phyloP scores from a whole-genome alignment of 1,140 invertebrate species.

The Tetramorium parvispinum region DNA sequence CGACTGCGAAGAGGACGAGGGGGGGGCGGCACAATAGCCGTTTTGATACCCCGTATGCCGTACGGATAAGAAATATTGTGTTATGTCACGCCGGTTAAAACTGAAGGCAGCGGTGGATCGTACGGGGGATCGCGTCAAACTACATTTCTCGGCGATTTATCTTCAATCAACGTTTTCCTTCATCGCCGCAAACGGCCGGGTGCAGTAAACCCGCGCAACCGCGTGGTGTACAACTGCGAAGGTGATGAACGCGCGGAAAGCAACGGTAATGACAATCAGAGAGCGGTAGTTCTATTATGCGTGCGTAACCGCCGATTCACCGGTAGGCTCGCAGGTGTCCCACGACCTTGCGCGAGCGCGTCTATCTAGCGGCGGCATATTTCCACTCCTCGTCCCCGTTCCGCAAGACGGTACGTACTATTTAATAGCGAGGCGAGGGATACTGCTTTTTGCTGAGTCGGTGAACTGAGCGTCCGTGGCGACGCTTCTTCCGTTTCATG shows the following conservation, averaged over 20 bases:
- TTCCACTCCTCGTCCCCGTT: constrained; percentile 45
- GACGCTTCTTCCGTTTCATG: neutral
- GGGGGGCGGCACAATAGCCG: neutral
- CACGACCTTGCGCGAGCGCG: constrained; percentile 81
- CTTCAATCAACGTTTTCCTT: constrained; percentile 64
- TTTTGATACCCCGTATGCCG: constrained; percentile 68
- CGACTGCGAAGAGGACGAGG: neutral
- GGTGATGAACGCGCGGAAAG: constrained; percentile 71
- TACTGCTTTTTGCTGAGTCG: neutral
- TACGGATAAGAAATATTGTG: constrained; percentile 31
- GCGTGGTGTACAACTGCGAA: constrained; percentile 51
- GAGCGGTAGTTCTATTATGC: constrained; percentile 75
- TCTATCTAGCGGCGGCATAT: constrained; percentile 46
- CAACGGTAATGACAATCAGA: constrained; percentile 81
- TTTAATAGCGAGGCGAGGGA: neutral
- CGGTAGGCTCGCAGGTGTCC: constrained; percentile 73
- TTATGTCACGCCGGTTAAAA: constrained; percentile 37
- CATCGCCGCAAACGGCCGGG: constrained; percentile 24
- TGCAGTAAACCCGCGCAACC: constrained; percentile 61
- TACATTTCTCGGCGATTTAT: constrained; percentile 62
- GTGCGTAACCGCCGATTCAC: constrained; percentile 72
- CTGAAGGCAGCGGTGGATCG: constrained; percentile 26
- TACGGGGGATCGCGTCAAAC: constrained; percentile 48
- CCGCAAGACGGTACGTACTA: constrained; percentile 1
- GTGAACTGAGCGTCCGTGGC: no score